Conservation (phyloP, 2,888 invertebrate genomes). For the Podabrus alpinus region DNA sequence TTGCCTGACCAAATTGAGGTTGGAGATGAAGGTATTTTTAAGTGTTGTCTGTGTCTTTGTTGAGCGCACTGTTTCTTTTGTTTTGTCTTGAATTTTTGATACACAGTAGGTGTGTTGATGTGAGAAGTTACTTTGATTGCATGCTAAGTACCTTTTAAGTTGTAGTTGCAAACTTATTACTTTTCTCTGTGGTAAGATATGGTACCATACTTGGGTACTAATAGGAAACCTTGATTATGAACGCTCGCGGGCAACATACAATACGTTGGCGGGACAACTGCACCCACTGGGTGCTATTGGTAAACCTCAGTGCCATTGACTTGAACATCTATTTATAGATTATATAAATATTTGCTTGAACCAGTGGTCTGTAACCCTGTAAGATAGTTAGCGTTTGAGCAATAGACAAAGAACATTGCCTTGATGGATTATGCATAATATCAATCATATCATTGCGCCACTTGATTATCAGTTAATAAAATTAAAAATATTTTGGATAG, state of each 20-base stretch:
- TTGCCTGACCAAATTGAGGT: slow-evolving; percentile 70
- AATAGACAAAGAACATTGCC: too few species aligned
- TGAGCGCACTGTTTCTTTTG: not conserved
- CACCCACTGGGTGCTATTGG: not conserved
- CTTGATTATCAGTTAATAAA: too few species aligned
- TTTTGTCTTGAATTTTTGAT: not conserved
- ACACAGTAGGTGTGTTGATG: too few species aligned
- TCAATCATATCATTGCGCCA: too few species aligned
- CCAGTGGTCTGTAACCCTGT: not conserved
- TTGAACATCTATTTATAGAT: not conserved
- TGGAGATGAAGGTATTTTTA: slow-evolving; percentile 73
- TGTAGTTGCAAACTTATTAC: not conserved
- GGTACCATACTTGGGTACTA: not conserved
- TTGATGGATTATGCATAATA: too few species aligned
- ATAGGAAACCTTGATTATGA: too few species aligned
- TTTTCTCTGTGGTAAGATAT: not conserved
- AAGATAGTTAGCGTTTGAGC: not conserved
- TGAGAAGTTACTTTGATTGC: not conserved
- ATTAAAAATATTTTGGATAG: too few species aligned
- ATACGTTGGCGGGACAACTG: not conserved
- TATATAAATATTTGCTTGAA: not conserved
- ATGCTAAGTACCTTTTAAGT: not conserved
- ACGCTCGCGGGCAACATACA: not conserved
- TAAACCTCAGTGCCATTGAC: not conserved
- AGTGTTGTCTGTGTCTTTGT: not conserved